Evolutionary conservation across 2,113 vertebrate species (phyloP).

Genomic region (Bufo gargarizans): DNA sequence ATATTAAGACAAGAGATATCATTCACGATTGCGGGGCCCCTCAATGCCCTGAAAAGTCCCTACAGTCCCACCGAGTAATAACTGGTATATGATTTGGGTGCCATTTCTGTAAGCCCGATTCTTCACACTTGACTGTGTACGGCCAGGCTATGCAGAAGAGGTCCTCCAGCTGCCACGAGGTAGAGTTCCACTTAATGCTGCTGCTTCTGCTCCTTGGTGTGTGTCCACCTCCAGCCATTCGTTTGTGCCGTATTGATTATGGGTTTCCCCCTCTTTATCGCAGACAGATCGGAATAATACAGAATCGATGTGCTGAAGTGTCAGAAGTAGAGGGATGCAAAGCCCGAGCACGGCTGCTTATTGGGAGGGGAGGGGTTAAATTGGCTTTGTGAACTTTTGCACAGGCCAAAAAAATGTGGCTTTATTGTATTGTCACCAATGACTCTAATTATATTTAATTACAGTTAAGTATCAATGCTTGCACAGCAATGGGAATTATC

Average conservation of each 20-base stretch:
- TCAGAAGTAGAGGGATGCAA: neutral
- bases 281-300: neutral
- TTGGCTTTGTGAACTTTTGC: neutral
- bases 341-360: neutral
- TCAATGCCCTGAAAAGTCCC: too few relatives aligned
- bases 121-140: conserved; percentile 14
- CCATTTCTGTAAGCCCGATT: too few relatives aligned
- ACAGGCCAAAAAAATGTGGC: too few relatives aligned
- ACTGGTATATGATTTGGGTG: too few relatives aligned
- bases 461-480: too few relatives aligned
- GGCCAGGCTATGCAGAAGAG: conserved; percentile 68
- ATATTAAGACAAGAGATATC: too few relatives aligned
- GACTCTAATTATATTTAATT: too few relatives aligned
- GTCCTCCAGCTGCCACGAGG: conserved; percentile 66
- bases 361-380: neutral
- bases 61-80: too few relatives aligned
- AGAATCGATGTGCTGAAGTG: neutral
- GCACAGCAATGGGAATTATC: too few relatives aligned
- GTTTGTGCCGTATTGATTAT: conserved; percentile 28
- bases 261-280: neutral
- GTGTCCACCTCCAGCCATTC: neutral
- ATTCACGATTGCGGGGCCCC: too few relatives aligned
- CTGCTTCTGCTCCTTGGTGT: neutral
- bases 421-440: neutral
- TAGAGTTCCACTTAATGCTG: conserved; percentile 68